These are phyloP conservation scores for Anas bahamensis DNA, from an alignment of 2,797 vertebrate species.

Conservation along the genomic window DNA sequence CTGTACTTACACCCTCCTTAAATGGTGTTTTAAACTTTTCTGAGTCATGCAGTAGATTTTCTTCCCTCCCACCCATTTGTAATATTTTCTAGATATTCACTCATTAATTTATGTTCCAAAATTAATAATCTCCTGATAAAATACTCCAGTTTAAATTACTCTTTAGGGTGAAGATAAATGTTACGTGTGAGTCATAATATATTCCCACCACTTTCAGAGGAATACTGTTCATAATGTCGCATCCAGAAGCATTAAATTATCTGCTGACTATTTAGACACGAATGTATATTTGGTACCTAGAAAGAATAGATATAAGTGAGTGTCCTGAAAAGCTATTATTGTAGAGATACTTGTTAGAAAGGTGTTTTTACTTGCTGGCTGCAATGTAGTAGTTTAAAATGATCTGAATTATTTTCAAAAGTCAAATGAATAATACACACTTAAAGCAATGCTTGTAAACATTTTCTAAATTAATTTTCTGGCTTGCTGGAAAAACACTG, in stretches of 20 bases:
- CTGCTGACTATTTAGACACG: slow-evolving; percentile 30
- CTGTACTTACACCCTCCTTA: not conserved
- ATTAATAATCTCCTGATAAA: slow-evolving; percentile 45
- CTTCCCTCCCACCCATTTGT: not conserved
- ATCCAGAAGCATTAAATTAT: slow-evolving; percentile 49
- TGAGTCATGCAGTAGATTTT: not conserved
- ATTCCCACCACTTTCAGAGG: slow-evolving; percentile 35
- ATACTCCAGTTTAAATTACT: slow-evolving; percentile 27
- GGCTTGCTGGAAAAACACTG: not conserved
- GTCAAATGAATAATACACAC: not conserved
- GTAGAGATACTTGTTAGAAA: not conserved
- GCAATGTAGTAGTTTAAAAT: not conserved
- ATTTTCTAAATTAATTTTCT: not conserved
- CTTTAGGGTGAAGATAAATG: not conserved
- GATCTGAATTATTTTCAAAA: not conserved
- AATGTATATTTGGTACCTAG: not conserved
- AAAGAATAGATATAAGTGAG: not conserved
- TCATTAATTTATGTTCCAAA: slow-evolving; percentile 41
- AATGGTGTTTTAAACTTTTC: slow-evolving; percentile 2
- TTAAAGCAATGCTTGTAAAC: not conserved
- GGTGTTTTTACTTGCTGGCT: slow-evolving; percentile 5
- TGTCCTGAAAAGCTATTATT: not conserved
- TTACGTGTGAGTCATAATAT: slow-evolving; percentile 44
- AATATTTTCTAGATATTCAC: slow-evolving; percentile 25
- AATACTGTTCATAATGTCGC: slow-evolving; percentile 41